A percentile compares a stretch with the other conserved stretches of the same genome.
Evolutionary conservation across 2,888 invertebrate species (phyloP).

Genomic region (Serrognathus titanus): DNA sequence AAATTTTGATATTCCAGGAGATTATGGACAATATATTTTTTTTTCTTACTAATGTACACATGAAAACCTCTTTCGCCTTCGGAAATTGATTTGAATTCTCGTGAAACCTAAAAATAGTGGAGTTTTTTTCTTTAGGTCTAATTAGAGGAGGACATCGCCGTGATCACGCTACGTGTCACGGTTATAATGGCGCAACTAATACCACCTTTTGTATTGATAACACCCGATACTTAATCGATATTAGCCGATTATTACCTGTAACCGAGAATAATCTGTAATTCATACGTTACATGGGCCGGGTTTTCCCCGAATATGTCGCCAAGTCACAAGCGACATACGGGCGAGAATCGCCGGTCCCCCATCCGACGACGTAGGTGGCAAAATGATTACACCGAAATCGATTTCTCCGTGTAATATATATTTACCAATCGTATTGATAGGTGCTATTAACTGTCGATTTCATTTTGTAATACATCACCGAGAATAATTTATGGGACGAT

Average conservation of each 20-base stretch:
- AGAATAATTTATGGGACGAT: background rate
- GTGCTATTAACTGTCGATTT: conserved; percentile 1
- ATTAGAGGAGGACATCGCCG: background rate
- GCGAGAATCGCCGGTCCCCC: background rate
- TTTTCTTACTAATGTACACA: no score
- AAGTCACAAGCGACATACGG: background rate
- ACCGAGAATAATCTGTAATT: conserved; percentile 4
- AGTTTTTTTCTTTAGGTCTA: no score
- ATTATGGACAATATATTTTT: no score
- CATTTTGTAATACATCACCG: background rate
- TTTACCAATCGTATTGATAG: conserved; percentile 3
- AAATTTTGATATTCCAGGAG: no score
- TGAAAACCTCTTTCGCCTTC: no score
- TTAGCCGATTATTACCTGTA: conserved; percentile 3
- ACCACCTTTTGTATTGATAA: conserved; percentile 3
- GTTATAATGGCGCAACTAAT: background rate
- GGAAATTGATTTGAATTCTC: no score
- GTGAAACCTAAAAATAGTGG: no score
- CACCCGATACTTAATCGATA: conserved; percentile 2
- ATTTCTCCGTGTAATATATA: conserved; percentile 1
- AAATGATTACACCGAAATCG: background rate
- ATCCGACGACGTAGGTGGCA: background rate
- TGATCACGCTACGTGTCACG: background rate
- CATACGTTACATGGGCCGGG: background rate
- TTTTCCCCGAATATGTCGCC: background rate